Conservation (phyloP, 2,888 invertebrate genomes). For the Thysanoteuthis rhombus region DNA sequence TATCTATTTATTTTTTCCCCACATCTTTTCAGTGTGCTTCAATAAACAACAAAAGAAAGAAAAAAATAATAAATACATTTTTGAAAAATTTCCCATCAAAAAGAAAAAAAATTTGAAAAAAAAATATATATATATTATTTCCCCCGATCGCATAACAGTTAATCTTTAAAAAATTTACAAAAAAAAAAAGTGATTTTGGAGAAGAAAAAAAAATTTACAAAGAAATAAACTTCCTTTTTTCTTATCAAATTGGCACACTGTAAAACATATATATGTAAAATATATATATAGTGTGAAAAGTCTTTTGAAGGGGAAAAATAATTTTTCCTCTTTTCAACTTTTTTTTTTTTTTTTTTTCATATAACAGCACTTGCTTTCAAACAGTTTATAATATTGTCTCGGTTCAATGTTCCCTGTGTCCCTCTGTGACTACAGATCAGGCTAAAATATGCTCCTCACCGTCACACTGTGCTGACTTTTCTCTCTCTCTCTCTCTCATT, state of each 20-base stretch:
- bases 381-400: neutral
- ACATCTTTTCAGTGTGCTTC: slow-evolving; percentile 24
- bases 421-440: neutral
- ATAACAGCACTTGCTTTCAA: slow-evolving; percentile 12
- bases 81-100: neutral
- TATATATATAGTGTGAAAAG: slow-evolving; percentile 13
- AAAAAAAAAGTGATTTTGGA: neutral
- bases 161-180: neutral
- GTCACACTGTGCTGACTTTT: slow-evolving; percentile 12
- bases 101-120: neutral
- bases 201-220: neutral
- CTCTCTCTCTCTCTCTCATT: neutral
- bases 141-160: neutral
- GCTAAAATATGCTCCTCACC: neutral
- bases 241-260: neutral
- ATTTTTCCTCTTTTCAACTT: neutral
- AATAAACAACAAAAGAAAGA: neutral
- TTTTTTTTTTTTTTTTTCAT: neutral
- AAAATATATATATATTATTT: neutral
- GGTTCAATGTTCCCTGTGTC: slow-evolving; percentile 12
- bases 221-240: neutral
- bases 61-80: neutral
- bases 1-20: neutral
- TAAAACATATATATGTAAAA: neutral
- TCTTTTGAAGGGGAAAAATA: neutral